phyloP scores from a whole-genome alignment of 2,888 invertebrate genomes.

The Molorchus minor region DNA sequence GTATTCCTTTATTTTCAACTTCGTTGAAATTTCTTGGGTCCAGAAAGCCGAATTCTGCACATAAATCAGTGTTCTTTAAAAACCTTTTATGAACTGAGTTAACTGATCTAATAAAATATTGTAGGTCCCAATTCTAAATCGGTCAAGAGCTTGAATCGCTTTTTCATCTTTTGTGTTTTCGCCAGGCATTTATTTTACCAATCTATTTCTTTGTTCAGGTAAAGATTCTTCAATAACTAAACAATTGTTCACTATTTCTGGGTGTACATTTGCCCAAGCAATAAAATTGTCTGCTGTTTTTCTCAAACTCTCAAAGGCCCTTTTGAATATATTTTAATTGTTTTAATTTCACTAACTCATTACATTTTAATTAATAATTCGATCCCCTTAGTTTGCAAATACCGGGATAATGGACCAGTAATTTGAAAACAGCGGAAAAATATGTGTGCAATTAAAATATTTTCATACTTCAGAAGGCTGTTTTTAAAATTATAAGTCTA shows the following conservation, averaged over 20 bases:
- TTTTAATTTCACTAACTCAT: neutral
- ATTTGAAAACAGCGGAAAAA: neutral
- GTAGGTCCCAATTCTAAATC: conserved; percentile 9
- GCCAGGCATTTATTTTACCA: neutral
- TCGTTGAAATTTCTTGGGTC: conserved; percentile 3
- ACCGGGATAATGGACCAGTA: neutral
- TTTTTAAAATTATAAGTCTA: neutral
- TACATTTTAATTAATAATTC: conserved; percentile 2
- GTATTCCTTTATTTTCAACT: neutral
- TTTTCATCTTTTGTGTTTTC: conserved; percentile 1
- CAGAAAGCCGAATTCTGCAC: neutral
- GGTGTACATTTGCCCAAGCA: too few relatives aligned
- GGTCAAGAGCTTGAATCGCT: neutral
- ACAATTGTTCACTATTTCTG: too few relatives aligned
- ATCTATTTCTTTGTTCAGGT: neutral
- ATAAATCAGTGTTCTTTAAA: conserved; percentile 6
- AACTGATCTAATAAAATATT: conserved; percentile 4
- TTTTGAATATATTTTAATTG: neutral
- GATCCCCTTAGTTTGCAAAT: neutral
- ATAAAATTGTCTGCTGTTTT: too few relatives aligned
- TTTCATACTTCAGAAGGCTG: neutral
- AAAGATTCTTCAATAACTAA: conserved; percentile 2
- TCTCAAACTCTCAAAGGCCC: neutral
- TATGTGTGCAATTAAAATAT: conserved; percentile 1
- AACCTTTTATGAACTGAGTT: neutral